A percentile compares a stretch with the other conserved stretches of the same genome.
These are phyloP conservation scores for Phyllotreta cruciferae DNA, from an alignment of 2,888 invertebrate species.

Conservation along the genomic window DNA sequence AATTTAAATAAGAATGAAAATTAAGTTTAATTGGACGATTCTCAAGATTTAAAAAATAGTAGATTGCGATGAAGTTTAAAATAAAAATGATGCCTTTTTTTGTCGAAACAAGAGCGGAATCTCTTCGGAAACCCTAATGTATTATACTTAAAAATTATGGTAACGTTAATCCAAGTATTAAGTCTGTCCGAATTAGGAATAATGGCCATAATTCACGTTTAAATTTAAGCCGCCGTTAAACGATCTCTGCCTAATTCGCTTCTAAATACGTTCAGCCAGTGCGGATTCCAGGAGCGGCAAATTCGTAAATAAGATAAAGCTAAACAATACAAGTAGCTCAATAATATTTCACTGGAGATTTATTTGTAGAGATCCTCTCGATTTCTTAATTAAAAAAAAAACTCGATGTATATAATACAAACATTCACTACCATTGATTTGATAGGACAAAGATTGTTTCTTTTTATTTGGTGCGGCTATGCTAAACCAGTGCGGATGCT, in stretches of 20 bases:
- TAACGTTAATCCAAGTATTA: constrained; percentile 37
- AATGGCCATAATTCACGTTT: constrained; percentile 46
- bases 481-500: constrained; percentile 1
- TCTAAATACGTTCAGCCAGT: constrained; percentile 42
- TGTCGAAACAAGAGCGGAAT: constrained; percentile 21
- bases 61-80: no score
- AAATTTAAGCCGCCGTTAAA: constrained; percentile 46
- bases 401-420: no score
- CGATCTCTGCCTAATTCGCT: constrained; percentile 45
- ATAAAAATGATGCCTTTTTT: constrained; percentile 4
- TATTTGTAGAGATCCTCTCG: no score
- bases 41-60: no score
- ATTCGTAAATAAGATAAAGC: no score
- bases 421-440: no score
- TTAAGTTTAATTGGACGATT: no score
- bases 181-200: constrained; percentile 42
- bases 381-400: no score
- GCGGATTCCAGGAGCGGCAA: constrained; percentile 18
- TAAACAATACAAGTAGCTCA: no score
- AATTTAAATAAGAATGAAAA: no score
- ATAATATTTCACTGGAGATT: no score
- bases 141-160: constrained; percentile 37
- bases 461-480: background rate
- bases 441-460: no score
- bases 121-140: constrained; percentile 23